Evolutionary conservation across 2,888 invertebrate genomes (phyloP).

Genomic region (Venustoraphidia nigricollis): DNA sequence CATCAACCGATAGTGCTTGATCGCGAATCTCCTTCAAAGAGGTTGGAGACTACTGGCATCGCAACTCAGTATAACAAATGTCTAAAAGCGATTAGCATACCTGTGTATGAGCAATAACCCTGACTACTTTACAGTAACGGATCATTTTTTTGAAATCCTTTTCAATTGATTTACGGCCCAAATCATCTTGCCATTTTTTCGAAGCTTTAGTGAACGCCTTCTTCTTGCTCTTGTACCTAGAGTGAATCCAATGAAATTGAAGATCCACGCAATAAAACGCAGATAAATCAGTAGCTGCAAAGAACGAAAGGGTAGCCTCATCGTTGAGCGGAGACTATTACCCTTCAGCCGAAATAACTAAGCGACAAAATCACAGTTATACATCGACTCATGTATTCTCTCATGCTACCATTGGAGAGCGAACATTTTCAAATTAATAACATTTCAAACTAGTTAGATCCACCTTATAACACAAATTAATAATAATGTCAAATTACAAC

Average conservation of each 20-base stretch:
- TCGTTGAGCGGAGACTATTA: slow-evolving; percentile 55
- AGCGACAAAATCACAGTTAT: slow-evolving; percentile 11
- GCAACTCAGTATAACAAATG: not conserved
- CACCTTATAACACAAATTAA: slow-evolving; percentile 3
- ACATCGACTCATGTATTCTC: slow-evolving; percentile 30
- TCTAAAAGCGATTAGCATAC: slow-evolving; percentile 31
- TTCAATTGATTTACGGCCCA: slow-evolving; percentile 93
- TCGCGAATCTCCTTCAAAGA: not conserved
- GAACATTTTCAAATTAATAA: slow-evolving; percentile 21
- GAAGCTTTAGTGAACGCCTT: slow-evolving; percentile 98
- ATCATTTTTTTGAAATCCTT: slow-evolving; percentile 94
- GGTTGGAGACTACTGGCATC: not conserved
- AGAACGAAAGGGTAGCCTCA: slow-evolving; percentile 45
- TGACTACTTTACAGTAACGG: slow-evolving; percentile 93
- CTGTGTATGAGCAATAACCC: slow-evolving; percentile 96
- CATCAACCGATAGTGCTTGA: not conserved
- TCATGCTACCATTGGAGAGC: slow-evolving; percentile 61
- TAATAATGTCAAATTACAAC: no score
- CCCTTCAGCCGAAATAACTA: slow-evolving; percentile 10
- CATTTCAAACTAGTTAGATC: not conserved
- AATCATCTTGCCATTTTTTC: slow-evolving; percentile 97
- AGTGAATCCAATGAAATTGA: slow-evolving; percentile 5
- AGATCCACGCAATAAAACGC: not conserved
- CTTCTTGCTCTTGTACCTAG: slow-evolving; percentile 99
- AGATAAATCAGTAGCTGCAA: slow-evolving; percentile 13